Conservation (phyloP, 37 sponge, comb jelly and placozoan species). For the Hexactinellida sp. region DNA sequence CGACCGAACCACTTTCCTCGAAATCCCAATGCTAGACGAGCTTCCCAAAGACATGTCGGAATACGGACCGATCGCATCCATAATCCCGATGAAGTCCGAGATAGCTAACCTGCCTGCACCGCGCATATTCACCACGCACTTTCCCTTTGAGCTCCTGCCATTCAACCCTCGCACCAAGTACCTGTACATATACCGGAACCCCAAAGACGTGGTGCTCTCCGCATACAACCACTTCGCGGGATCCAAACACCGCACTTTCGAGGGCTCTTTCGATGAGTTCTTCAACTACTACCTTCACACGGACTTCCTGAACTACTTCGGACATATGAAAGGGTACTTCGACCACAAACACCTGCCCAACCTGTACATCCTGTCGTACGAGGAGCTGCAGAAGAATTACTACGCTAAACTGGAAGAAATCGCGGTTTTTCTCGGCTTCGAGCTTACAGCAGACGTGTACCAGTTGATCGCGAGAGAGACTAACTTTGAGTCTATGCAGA, state of each 20-base stretch:
- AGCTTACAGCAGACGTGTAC: neutral
- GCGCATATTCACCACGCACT: neutral
- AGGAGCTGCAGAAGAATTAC: neutral
- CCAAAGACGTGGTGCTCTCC: neutral
- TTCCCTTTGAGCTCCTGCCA: neutral
- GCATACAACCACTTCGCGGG: slow-evolving; percentile 7
- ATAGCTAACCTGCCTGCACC: slow-evolving; percentile 5
- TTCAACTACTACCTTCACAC: slow-evolving; percentile 8
- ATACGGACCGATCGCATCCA: neutral
- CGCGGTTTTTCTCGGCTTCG: neutral
- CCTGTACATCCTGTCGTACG: neutral
- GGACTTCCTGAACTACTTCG: neutral
- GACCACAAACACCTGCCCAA: slow-evolving; percentile 2
- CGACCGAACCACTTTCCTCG: slow-evolving; percentile 10
- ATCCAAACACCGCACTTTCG: neutral
- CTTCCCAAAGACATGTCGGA: neutral
- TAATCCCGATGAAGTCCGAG: neutral
- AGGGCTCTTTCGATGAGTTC: neutral
- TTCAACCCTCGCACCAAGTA: neutral
- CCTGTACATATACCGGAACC: neutral
- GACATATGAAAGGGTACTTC: slow-evolving; percentile 5
- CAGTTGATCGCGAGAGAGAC: neutral
- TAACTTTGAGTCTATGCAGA: neutral
- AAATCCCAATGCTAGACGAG: neutral
- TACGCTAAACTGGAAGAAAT: neutral